These are phyloP conservation scores for Porites divaricata DNA, from an alignment of 92 coral and sea anemone genomes.

Conservation along the genomic window DNA sequence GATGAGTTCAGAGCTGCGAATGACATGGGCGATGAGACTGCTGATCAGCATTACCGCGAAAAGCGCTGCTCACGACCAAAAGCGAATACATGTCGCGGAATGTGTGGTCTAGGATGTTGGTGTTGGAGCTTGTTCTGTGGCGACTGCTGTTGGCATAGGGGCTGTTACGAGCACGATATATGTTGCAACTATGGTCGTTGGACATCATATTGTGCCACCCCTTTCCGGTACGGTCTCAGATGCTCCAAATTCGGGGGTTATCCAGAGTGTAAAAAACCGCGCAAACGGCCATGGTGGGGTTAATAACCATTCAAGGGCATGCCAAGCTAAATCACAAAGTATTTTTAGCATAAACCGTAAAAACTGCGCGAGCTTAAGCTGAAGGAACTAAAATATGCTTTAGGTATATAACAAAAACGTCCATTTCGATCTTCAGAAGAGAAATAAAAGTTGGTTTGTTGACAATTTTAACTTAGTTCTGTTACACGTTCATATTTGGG, in stretches of 20 bases:
- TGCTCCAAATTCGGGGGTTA: not conserved
- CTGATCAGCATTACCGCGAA: slow-evolving; percentile 18
- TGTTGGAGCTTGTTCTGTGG: slow-evolving; percentile 55
- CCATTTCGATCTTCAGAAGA: too few species aligned
- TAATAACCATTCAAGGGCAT: not conserved
- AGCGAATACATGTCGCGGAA: slow-evolving; percentile 17
- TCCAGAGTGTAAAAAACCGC: not conserved
- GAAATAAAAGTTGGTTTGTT: too few species aligned
- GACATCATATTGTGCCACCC: not conserved
- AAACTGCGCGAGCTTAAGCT: too few species aligned
- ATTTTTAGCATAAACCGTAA: too few species aligned
- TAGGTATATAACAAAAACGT: too few species aligned
- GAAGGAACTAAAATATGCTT: too few species aligned
- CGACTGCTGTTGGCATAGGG: slow-evolving; percentile 55
- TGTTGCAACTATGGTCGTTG: not conserved
- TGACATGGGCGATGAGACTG: slow-evolving; percentile 11
- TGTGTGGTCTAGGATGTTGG: slow-evolving; percentile 44
- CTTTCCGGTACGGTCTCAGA: not conserved
- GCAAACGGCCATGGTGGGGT: too few species aligned
- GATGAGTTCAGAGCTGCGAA: slow-evolving; percentile 24
- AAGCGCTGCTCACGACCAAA: slow-evolving; percentile 30
- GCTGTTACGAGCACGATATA: slow-evolving; percentile 53
- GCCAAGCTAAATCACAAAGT: not conserved
- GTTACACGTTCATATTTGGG: too few species aligned
- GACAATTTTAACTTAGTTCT: too few species aligned